Conservation (phyloP, 2,113 vertebrate genomes). For the Crotalus viridis region DNA sequence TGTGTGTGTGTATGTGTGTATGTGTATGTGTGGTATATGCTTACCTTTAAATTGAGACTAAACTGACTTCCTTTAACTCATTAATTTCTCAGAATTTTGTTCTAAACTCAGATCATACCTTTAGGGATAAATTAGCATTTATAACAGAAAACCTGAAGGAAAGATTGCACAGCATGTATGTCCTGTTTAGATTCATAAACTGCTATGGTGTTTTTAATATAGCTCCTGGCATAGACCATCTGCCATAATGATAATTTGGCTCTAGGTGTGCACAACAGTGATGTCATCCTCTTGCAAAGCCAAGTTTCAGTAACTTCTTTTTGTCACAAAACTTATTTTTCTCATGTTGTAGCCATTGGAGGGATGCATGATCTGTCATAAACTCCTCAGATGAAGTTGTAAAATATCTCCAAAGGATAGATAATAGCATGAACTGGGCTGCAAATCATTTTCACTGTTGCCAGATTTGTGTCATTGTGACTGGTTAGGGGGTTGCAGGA, state of each 20-base stretch:
- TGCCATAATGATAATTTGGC: background rate
- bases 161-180: background rate
- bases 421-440: background rate
- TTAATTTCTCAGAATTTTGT: background rate
- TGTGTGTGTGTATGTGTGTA: no score
- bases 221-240: background rate
- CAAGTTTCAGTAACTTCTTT: background rate
- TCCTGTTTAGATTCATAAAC: background rate
- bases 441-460: background rate
- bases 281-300: background rate
- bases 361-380: background rate
- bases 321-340: background rate
- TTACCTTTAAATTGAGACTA: background rate
- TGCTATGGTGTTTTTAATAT: background rate
- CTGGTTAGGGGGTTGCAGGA: background rate
- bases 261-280: background rate
- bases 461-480: background rate
- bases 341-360: background rate
- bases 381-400: background rate
- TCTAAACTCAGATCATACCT: background rate
- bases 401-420: background rate
- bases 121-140: background rate
- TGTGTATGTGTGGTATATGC: background rate
- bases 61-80: background rate
- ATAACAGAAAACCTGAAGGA: background rate